A percentile compares a stretch with the other conserved stretches of the same genome.
Conservation (phyloP, 2,113 vertebrate genomes). For the Rhynchomys soricoides region DNA sequence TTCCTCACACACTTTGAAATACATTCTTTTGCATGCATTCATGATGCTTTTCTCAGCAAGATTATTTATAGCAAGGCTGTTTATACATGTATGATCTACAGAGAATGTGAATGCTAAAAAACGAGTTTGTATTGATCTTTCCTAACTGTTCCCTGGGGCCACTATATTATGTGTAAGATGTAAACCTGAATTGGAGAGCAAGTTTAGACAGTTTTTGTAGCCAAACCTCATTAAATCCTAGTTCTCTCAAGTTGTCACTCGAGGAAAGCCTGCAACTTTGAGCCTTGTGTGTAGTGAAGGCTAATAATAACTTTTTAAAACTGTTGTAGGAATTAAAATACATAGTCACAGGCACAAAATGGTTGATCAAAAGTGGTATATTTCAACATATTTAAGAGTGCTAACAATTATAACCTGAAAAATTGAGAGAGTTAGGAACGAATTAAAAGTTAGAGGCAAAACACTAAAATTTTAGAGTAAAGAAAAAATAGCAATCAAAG, state of each 20-base stretch:
- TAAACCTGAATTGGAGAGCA: neutral
- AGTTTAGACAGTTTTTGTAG: neutral
- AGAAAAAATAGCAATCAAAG: neutral
- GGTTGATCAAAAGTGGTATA: neutral
- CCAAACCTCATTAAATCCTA: neutral
- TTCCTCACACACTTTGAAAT: neutral
- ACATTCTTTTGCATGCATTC: neutral
- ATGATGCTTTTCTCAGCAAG: neutral
- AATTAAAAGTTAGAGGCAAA: slow-evolving; percentile 15
- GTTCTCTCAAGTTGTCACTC: neutral
- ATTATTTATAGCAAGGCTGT: neutral
- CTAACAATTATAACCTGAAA: neutral
- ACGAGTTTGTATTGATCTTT: neutral
- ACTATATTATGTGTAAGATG: neutral
- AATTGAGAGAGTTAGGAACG: neutral
- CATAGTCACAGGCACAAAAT: neutral
- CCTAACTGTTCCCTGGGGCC: neutral
- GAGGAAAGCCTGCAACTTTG: neutral
- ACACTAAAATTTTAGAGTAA: neutral
- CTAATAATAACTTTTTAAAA: neutral
- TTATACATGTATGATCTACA: neutral
- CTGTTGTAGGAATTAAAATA: neutral
- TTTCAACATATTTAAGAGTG: neutral
- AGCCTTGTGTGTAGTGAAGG: neutral
- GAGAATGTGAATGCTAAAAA: neutral